phyloP scores from a whole-genome alignment of 2,113 vertebrate genomes.

The Pampusana beccarii region DNA sequence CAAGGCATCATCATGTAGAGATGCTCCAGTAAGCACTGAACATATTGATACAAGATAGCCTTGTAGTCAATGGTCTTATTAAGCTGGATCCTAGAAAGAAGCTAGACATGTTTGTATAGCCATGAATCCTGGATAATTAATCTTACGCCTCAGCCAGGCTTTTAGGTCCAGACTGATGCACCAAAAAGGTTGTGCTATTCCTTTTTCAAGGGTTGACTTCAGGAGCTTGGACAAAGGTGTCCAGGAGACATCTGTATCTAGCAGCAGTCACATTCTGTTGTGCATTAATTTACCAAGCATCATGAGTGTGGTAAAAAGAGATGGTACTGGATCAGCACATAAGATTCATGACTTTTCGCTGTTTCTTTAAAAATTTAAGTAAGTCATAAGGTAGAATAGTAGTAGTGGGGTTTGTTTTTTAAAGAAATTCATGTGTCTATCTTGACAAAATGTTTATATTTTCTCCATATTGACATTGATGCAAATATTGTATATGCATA shows the following conservation, averaged over 20 bases:
- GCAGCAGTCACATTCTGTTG: neutral
- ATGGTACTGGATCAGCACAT: neutral
- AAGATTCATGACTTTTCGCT: fast-evolving
- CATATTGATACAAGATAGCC: neutral
- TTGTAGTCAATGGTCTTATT: no score
- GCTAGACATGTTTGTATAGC: neutral
- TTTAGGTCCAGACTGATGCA: neutral
- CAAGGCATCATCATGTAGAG: neutral
- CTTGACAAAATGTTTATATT: neutral
- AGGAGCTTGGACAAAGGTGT: neutral
- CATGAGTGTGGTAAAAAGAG: neutral
- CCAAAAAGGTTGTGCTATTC: neutral
- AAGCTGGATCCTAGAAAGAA: neutral
- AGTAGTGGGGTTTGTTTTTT: neutral
- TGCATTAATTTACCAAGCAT: neutral
- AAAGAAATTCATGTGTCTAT: neutral
- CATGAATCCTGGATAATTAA: neutral
- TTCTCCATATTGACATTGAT: neutral
- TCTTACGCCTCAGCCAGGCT: neutral
- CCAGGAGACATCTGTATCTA: neutral
- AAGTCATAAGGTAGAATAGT: neutral
- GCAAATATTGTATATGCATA: neutral
- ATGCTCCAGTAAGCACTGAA: neutral
- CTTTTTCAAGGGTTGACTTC: neutral
- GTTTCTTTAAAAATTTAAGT: neutral